These are phyloP conservation scores for Sarcophaga peregrina DNA, from an alignment of 1,140 invertebrate genomes.

Conservation along the genomic window DNA sequence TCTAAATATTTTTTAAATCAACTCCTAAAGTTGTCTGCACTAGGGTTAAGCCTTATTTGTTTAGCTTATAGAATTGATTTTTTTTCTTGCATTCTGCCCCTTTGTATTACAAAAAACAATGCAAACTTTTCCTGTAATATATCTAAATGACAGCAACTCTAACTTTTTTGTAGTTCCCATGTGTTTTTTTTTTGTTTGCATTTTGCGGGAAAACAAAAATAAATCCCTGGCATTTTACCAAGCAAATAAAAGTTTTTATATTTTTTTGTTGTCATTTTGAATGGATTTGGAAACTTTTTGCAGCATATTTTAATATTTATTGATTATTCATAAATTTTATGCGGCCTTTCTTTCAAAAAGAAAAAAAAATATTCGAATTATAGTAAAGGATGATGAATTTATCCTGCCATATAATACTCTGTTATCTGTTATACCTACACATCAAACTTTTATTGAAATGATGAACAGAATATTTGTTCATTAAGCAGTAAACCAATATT, in stretches of 20 bases:
- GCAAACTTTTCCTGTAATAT: not conserved
- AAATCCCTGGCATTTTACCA: constrained; percentile 19
- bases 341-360: not conserved
- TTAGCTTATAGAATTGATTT: constrained; percentile 9
- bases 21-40: not conserved
- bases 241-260: not conserved
- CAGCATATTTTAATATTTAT: constrained; percentile 22
- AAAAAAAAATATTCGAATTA: not conserved
- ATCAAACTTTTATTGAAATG: no score
- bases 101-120: not conserved
- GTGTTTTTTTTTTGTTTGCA: not conserved
- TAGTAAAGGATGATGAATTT: not conserved
- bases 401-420: no score
- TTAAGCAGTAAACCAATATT: no score
- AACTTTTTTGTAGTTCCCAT: not conserved
- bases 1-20: not conserved
- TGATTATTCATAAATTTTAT: constrained; percentile 31
- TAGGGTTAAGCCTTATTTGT: not conserved
- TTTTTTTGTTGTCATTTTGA: not conserved
- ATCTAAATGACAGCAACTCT: constrained; percentile 10
- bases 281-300: not conserved
- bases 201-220: not conserved
- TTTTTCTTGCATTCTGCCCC: not conserved
- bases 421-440: no score
- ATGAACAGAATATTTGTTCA: no score